phyloP scores from a whole-genome alignment of 2,113 vertebrate species.

The Colinus virginianus region DNA sequence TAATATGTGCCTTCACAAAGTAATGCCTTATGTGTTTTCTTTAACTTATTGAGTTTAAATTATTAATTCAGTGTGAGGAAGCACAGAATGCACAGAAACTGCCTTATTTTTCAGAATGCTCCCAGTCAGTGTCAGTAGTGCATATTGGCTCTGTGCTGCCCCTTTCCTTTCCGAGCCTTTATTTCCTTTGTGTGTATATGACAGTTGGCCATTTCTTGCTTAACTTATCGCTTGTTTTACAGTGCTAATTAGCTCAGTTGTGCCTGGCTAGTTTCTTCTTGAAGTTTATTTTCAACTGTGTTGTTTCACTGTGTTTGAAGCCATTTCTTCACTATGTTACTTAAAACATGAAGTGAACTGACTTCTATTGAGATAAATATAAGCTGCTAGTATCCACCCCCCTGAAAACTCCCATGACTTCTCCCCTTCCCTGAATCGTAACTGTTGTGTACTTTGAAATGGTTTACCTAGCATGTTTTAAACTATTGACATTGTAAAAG shows the following conservation, averaged over 20 bases:
- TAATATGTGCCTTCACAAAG: not conserved
- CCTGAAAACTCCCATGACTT: not conserved
- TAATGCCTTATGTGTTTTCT: not conserved
- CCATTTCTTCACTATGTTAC: not conserved
- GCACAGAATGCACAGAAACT: not conserved
- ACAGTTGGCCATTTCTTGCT: not conserved
- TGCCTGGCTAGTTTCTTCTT: not conserved
- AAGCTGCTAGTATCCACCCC: not conserved
- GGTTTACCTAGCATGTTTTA: not conserved
- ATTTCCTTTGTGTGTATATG: not conserved
- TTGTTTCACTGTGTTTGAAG: not conserved
- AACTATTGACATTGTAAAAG: not conserved
- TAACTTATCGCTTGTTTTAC: not conserved
- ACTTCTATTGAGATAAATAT: not conserved
- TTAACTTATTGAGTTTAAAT: not conserved
- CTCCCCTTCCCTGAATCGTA: not conserved
- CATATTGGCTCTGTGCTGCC: not conserved
- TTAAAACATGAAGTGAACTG: not conserved
- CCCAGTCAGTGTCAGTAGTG: not conserved
- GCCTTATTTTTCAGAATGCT: not conserved
- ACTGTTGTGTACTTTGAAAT: not conserved
- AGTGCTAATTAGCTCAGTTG: not conserved
- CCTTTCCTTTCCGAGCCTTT: accelerated
- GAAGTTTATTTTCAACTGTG: not conserved
- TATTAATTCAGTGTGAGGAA: not conserved